A percentile compares a stretch with the other conserved stretches of the same genome.
Evolutionary conservation across 2,797 vertebrate species (phyloP).

Genomic region (Staurois parvus): DNA sequence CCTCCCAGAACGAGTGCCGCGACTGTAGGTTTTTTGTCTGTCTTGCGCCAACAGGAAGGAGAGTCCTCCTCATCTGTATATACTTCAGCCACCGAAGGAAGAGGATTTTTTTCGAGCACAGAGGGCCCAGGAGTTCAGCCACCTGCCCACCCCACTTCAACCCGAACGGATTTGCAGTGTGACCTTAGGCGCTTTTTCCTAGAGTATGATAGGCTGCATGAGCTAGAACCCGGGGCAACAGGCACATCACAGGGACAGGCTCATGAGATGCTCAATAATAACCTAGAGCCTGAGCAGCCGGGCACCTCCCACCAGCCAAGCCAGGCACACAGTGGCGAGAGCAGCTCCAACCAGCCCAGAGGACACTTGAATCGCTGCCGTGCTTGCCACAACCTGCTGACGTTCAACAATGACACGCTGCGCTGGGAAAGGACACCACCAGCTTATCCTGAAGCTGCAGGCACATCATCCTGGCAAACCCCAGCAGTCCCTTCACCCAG

Average conservation of each 20-base stretch:
- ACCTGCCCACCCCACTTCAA: conserved; percentile 82
- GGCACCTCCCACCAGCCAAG: conserved; percentile 88
- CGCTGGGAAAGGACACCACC: conserved; percentile 94
- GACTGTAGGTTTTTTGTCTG: conserved; percentile 90
- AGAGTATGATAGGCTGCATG: conserved; percentile 95
- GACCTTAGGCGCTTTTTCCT: conserved; percentile 97
- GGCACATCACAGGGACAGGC: conserved; percentile 80
- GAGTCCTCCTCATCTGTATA: conserved; percentile 92
- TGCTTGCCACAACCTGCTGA: conserved; percentile 98
- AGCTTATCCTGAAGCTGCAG: conserved; percentile 75
- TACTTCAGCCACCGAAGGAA: conserved; percentile 93
- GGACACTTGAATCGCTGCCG: conserved; percentile 96
- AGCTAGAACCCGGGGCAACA: conserved; percentile 87
- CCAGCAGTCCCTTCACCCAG: conserved; percentile 79
- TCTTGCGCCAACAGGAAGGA: conserved; percentile 92
- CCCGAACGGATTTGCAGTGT: conserved; percentile 95
- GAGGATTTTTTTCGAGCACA: conserved; percentile 85
- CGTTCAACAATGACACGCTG: conserved; percentile 97
- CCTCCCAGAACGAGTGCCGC: conserved; percentile 96
- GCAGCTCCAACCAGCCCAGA: conserved; percentile 81
- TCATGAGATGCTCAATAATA: conserved; percentile 95
- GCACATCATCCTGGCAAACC: conserved; percentile 79
- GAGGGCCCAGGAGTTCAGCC: conserved; percentile 81
- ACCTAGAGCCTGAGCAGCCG: conserved; percentile 90
- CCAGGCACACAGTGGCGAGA: conserved; percentile 81